phyloP scores from a whole-genome alignment of 2,888 invertebrate species.

The Calliopum simillimum region DNA sequence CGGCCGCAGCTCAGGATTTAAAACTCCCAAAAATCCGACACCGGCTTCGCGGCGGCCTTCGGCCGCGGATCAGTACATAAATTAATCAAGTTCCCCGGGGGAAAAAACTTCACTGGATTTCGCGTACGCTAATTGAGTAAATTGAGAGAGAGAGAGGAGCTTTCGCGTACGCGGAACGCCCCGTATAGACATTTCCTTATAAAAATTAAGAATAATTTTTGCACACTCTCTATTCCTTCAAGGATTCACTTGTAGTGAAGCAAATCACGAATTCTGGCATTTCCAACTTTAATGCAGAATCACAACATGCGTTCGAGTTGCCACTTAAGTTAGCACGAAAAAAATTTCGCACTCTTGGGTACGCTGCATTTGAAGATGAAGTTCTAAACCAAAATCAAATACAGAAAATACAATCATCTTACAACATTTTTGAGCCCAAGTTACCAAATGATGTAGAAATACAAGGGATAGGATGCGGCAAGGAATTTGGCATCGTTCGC shows the following conservation, averaged over 20 bases:
- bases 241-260: conserved; percentile 85
- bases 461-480: conserved; percentile 82
- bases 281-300: conserved; percentile 53
- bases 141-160: too few relatives aligned
- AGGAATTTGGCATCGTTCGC: conserved; percentile 88
- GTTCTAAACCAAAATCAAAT: conserved; percentile 67
- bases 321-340: conserved; percentile 83
- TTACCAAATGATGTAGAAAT: conserved; percentile 83
- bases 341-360: conserved; percentile 82
- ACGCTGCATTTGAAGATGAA: conserved; percentile 79
- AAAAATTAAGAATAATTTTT: not conserved
- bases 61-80: too few relatives aligned
- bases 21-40: too few relatives aligned
- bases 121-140: too few relatives aligned
- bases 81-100: too few relatives aligned
- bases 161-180: too few relatives aligned
- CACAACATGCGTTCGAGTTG: conserved; percentile 70
- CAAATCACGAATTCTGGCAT: conserved; percentile 71
- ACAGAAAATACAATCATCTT: conserved; percentile 68
- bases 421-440: conserved; percentile 72
- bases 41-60: too few relatives aligned
- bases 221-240: conserved; percentile 7
- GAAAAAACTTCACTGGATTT: too few relatives aligned
- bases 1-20: too few relatives aligned
- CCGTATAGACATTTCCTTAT: too few relatives aligned